Evolutionary conservation across 2,888 invertebrate genomes (phyloP).

Genomic region (Pheosia gnoma): DNA sequence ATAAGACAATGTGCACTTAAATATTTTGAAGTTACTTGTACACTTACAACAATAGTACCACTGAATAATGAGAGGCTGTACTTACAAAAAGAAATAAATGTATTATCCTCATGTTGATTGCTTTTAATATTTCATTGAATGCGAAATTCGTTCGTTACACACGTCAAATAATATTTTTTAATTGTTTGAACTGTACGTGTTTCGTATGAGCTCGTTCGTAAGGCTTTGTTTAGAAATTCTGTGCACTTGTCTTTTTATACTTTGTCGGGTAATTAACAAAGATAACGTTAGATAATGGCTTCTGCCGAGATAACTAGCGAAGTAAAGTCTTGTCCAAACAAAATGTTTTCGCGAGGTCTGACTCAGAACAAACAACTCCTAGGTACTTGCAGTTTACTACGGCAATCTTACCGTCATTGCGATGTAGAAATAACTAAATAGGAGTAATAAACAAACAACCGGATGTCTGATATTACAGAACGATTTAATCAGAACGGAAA

Average conservation of each 20-base stretch:
- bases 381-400: constrained; percentile 30
- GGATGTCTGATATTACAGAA: constrained; percentile 60
- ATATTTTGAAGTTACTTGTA: neutral
- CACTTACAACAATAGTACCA: neutral
- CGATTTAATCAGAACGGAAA: constrained; percentile 54
- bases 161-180: constrained; percentile 46
- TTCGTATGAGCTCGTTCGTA: constrained; percentile 78
- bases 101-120: constrained; percentile 68
- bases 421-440: constrained; percentile 46
- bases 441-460: constrained; percentile 52
- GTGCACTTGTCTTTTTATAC: constrained; percentile 70
- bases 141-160: constrained; percentile 75
- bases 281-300: constrained; percentile 79
- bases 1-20: neutral
- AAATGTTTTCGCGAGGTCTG: constrained; percentile 76
- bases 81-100: constrained; percentile 72
- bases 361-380: constrained; percentile 65
- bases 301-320: constrained; percentile 64
- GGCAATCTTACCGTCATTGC: constrained; percentile 45
- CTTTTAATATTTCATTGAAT: constrained; percentile 52
- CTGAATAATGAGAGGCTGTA: constrained; percentile 26
- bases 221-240: constrained; percentile 55
- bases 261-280: constrained; percentile 63
- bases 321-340: constrained; percentile 70
- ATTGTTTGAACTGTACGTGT: constrained; percentile 45